Conservation (phyloP, 2,797 vertebrate species). For the Lindbergichthys nudifrons region DNA sequence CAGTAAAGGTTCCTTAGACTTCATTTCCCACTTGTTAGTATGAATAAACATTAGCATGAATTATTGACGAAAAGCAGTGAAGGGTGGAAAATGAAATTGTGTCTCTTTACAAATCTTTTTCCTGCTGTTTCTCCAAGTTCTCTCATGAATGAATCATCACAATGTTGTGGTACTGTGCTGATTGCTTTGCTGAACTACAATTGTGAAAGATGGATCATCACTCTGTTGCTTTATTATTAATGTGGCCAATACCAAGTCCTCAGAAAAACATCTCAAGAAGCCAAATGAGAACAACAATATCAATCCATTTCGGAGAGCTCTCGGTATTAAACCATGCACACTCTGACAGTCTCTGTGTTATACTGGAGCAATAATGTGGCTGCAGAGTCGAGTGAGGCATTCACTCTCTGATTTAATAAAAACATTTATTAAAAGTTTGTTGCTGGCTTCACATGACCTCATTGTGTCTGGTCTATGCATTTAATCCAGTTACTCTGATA, state of each 20-base stretch:
- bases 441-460: constrained; percentile 45
- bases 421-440: constrained; percentile 33
- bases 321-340: constrained; percentile 34
- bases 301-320: constrained; percentile 29
- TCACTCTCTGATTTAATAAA: constrained; percentile 45
- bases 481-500: constrained; percentile 36
- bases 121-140: constrained; percentile 12
- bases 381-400: constrained; percentile 28
- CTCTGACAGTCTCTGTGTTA: constrained; percentile 29
- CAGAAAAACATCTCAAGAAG: constrained; percentile 10
- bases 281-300: constrained; percentile 27
- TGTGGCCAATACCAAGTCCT: constrained; percentile 24
- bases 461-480: constrained; percentile 42
- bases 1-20: not conserved
- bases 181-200: constrained; percentile 27
- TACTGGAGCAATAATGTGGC: constrained; percentile 56
- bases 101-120: constrained; percentile 19
- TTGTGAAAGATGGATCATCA: constrained; percentile 16
- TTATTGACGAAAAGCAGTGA: constrained; percentile 19
- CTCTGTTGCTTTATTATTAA: constrained; percentile 32
- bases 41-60: constrained; percentile 15
- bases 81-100: not conserved
- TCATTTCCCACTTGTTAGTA: not conserved
- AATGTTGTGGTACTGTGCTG: constrained; percentile 12
- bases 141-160: constrained; percentile 29